phyloP scores from a whole-genome alignment of 2,113 vertebrate genomes.

The Odobenus rosmarus region DNA sequence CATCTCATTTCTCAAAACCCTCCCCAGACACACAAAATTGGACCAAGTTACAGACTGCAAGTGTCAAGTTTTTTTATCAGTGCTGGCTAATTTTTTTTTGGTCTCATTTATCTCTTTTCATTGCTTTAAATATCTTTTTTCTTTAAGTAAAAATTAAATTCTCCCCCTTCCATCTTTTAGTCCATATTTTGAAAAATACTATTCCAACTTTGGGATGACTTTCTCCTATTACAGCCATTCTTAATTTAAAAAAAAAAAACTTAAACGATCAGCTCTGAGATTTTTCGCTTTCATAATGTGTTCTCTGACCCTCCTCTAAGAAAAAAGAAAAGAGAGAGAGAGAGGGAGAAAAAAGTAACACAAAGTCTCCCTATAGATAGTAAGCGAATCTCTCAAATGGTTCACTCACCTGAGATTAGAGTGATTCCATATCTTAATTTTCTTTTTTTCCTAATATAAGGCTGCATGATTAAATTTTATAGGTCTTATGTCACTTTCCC shows the following conservation, averaged over 20 bases:
- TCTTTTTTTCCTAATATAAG: neutral
- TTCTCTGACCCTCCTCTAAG: neutral
- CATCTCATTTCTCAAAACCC: constrained; percentile 56
- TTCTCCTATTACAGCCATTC: neutral
- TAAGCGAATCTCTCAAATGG: neutral
- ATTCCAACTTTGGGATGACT: neutral
- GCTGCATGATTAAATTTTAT: neutral
- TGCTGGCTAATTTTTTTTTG: neutral
- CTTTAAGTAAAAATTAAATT: constrained; percentile 50
- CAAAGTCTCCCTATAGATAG: neutral
- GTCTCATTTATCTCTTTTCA: constrained; percentile 25
- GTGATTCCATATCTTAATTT: neutral
- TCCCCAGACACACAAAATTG: constrained; percentile 7
- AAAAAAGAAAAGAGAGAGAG: neutral
- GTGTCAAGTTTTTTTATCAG: constrained; percentile 55
- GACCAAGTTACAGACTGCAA: neutral
- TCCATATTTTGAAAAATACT: neutral
- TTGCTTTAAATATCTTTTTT: constrained; percentile 18
- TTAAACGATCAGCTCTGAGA: neutral
- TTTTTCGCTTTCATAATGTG: neutral
- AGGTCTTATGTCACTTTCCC: neutral
- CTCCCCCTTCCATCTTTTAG: neutral
- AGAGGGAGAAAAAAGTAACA: neutral
- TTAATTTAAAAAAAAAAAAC: neutral
- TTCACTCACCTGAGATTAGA: neutral